A percentile compares a stretch with the other conserved stretches of the same genome.
Evolutionary conservation across 1,140 invertebrate genomes (phyloP).

Genomic region (Dysdera silvatica): DNA sequence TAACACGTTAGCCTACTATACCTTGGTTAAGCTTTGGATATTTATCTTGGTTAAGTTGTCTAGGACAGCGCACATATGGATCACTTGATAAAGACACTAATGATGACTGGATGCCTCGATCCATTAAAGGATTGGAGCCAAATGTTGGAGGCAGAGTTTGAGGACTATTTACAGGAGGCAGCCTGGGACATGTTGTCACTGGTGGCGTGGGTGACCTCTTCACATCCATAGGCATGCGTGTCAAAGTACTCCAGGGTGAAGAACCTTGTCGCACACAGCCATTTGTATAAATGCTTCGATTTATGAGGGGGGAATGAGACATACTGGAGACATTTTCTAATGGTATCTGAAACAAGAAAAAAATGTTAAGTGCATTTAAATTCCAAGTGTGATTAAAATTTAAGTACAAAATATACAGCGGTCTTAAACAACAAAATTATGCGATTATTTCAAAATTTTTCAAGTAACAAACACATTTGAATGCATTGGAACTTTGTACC

Average conservation of each 20-base stretch:
- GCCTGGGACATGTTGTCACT: not conserved
- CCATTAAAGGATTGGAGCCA: conserved; percentile 39
- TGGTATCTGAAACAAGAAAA: conserved; percentile 12
- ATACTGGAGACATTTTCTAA: conserved; percentile 11
- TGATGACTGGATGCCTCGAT: conserved; percentile 48
- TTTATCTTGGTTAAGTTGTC: conserved; percentile 6
- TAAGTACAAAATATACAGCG: too few relatives aligned
- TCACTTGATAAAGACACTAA: conserved; percentile 45
- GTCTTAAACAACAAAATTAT: too few relatives aligned
- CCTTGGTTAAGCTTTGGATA: too few relatives aligned
- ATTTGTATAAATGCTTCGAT: conserved; percentile 12
- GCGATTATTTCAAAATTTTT: too few relatives aligned
- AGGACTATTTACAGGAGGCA: conserved; percentile 7
- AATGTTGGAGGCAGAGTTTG: conserved; percentile 3
- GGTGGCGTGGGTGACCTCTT: conserved; percentile 1
- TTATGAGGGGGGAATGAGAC: conserved; percentile 13
- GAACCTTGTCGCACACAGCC: too few relatives aligned
- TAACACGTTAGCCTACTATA: too few relatives aligned
- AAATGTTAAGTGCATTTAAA: too few relatives aligned
- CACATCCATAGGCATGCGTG: not conserved
- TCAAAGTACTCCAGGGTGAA: conserved; percentile 13
- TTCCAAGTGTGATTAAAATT: too few relatives aligned
- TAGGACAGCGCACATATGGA: conserved; percentile 28
- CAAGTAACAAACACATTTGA: too few relatives aligned
- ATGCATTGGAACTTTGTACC: too few relatives aligned